Evolutionary conservation across 2,888 invertebrate species (phyloP), one percentile per base, ranked within the genome.

Genomic region (Rhingia rostrata): DNA sequence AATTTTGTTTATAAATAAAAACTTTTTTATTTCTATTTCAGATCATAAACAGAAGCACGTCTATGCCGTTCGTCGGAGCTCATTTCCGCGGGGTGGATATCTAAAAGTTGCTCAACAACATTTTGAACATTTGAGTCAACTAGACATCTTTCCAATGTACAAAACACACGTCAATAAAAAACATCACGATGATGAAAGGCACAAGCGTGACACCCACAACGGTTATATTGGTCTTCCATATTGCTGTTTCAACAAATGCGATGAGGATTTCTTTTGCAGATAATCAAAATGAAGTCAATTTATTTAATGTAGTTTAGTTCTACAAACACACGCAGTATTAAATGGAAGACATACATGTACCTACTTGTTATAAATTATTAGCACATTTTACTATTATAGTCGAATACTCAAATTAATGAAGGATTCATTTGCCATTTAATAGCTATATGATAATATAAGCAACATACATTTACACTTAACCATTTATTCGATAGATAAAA

Each of bases 231-330:
- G 89, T 54, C 88, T 90, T 10, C 88, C 89, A 6, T 90, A 90
- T 63, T 90, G 90, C 45, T 90, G 90, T 75, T 88, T 74, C 61
- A 87, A 90, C 77, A 78, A 86, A 33, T 90, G 90, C 86, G 88
- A 90, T 30, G 89, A 90, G 58, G 90, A 90, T 30, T 90, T 90
- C 88, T 91, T 90, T 78, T 90, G 90, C 75, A 89, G 86, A 86
- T 66, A 72, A 72, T 66, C 30, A 5, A 14, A 2, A 22, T 6
- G 4, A 1, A 3, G 6, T 12, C 0, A 7, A 12, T 32, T 47
- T 39, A 10, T 22, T 6, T 32, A 67, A 43, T n/a, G n/a, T 51
- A 73, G 61, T 32, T 6, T 43, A 56, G 60, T 58, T 39, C n/a
- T 37, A 35, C 22, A 22, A 22, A 22, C 39, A 60, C 33, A 47